Base-by-base conservation (phyloP, 1,140 invertebrate species). In the Apolygus lucorum region DNA sequence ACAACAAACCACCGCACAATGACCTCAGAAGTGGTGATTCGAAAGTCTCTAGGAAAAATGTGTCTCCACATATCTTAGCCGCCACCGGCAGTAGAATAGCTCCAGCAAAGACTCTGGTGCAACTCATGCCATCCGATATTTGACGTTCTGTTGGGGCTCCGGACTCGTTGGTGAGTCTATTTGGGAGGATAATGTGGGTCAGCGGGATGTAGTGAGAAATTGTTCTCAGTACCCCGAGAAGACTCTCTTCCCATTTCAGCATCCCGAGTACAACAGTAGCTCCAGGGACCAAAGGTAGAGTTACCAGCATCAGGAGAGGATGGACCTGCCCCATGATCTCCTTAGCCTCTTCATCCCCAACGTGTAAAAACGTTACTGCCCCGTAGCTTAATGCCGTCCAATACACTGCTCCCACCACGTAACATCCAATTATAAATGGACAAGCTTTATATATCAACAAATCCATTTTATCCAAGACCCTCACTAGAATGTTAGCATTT, bases 231-330 rank as follows among this genome's bases (percentile, higher is more conserved):
- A 21, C 96, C 87, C 14, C 98, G 78, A 0, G 95, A 94, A 81
- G 98, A 95, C 0, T 93, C 90, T 72, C 90, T 87, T 80, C 98
- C 95, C 92, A 99, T 95, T 76, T 95, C 87, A 73, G 87, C 86
- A 67, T 97, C 81, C 8, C 26, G 26, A 63, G 27, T 2, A 27
- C 62, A 25, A 63, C 27, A 2, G 27, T 21, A 14, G 17, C 26
- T 14, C 22, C 17, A 2, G 62, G 62, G 2, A 63, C 26, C 17
- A 26, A 21, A 2, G 62, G 62, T 1, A 63, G 62, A 25, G 26
- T 26, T 2, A 26, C 26, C 2, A 63, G 62, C 1, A 63, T 2
- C 1, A 63, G 21, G 2, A 26, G 17, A 17, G 94, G 95, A 79
- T 98, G 92, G 76, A 94, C 91, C 75, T 96, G 90, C 1, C 92